Evolutionary conservation across 2,113 vertebrate species (phyloP), one percentile per base, ranked within the genome.

Genomic region (Phrynosoma blainvillii): DNA sequence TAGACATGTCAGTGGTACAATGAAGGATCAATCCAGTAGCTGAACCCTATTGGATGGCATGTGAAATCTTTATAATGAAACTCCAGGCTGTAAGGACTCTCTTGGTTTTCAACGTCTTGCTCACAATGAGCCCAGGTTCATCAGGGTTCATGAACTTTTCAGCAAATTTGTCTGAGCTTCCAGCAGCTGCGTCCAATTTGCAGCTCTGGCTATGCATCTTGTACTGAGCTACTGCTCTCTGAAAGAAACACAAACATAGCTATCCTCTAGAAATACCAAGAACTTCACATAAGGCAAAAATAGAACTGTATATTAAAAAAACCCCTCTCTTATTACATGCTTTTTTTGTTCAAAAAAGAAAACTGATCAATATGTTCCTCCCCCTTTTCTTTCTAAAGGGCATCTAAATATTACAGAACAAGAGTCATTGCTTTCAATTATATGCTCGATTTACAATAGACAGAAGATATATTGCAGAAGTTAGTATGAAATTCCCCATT

Each of bases 111-210:
- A 56, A 2, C 76, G 13, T 79, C 81, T 10, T 90, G 84, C 12
- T 25, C 27, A 56, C 86, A 90, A 89, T 81, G 0, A 88, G 88
- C 71, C 2, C 14, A 85, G 56, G 85, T 91, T 91, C 32, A 71
- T 3, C 79, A 30, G 0, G 88, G 62, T 78, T 88, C n/a, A 77
- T 16, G 84, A 85, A 86, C 2, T 5, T 88, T 89, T 87, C 56
- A 70, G 65, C 1, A 88, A 36, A 5, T 30, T 2, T n/a, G 0
- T 5, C 2, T 90, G n/a, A 65, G 40, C 27, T 83, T 77, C 23
- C 90, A 87, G 2, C 0, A 83, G 14, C 23, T 11, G 84, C 87
- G 65, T 82, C 32, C 13, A 79, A 90, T 68, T n/a, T 89, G 1
- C 11, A 62, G 16, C 52, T 89, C 76, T 52, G 85, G 56, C 87